Evolutionary conservation across 2,113 vertebrate species (phyloP).

Genomic region (Pteropus alecto): DNA sequence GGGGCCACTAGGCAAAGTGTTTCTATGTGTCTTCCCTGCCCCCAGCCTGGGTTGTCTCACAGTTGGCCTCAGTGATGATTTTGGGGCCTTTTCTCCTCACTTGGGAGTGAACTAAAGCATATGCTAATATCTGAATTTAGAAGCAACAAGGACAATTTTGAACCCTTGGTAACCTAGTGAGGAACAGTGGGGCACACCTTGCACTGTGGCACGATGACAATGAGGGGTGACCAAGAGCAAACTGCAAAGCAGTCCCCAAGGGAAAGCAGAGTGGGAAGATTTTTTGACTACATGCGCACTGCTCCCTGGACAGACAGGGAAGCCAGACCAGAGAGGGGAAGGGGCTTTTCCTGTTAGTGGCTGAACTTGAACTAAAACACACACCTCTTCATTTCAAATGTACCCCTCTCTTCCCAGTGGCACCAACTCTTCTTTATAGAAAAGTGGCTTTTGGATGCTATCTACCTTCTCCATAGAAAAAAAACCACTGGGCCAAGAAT

Average conservation of each 20-base stretch:
- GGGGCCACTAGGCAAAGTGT: not conserved
- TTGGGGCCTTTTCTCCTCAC: not conserved
- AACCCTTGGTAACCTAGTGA: not conserved
- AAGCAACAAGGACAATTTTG: not conserved
- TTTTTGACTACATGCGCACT: fast-evolving
- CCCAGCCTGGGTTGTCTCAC: not conserved
- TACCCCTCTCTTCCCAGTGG: not conserved
- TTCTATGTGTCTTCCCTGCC: not conserved
- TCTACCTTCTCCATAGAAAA: not conserved
- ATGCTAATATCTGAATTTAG: not conserved
- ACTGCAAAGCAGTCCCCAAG: not conserved
- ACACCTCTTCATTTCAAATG: not conserved
- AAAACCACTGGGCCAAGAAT: not conserved
- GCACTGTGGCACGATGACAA: not conserved
- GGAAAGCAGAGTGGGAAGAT: not conserved
- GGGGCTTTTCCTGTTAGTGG: not conserved
- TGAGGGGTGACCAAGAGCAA: not conserved
- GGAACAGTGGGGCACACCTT: not conserved
- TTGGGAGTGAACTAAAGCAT: not conserved
- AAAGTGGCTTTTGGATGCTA: not conserved
- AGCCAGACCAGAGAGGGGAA: not conserved
- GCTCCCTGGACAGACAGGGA: not conserved
- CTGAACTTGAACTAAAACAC: not conserved
- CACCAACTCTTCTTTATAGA: not conserved
- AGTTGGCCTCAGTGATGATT: not conserved